phyloP scores from a whole-genome alignment of 2,113 vertebrate genomes.

The Clarias magur region DNA sequence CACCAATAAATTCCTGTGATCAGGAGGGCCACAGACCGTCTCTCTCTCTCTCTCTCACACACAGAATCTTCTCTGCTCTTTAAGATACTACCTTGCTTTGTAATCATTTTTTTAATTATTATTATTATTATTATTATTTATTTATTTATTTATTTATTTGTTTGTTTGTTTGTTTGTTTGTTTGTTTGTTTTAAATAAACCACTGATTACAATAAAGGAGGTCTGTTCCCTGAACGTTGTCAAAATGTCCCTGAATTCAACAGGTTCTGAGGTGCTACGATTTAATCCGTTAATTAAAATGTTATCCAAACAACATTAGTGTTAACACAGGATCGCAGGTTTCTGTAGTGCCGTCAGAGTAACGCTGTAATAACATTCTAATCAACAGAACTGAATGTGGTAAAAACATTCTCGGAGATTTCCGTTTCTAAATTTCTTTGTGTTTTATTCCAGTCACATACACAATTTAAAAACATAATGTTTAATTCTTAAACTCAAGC shows the following conservation, averaged over 20 bases:
- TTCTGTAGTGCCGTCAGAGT: not conserved
- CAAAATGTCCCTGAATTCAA: not conserved
- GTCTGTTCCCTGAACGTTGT: not conserved
- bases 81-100: too few relatives aligned
- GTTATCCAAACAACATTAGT: not conserved
- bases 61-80: not conserved
- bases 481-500: too few relatives aligned
- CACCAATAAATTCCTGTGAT: conserved; percentile 97
- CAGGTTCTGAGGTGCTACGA: not conserved
- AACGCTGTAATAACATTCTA: not conserved
- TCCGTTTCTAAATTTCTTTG: too few relatives aligned
- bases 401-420: not conserved
- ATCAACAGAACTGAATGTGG: not conserved
- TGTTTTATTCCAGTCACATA: too few relatives aligned
- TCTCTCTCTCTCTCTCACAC: not conserved
- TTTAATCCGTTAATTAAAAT: not conserved
- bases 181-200: not conserved
- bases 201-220: not conserved
- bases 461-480: too few relatives aligned
- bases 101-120: not conserved
- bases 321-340: not conserved
- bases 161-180: too few relatives aligned
- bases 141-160: too few relatives aligned
- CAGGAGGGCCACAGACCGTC: conserved; percentile 75
- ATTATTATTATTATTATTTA: too few relatives aligned